phyloP scores from a whole-genome alignment of 2,113 vertebrate genomes.

The Polypterus senegalus region DNA sequence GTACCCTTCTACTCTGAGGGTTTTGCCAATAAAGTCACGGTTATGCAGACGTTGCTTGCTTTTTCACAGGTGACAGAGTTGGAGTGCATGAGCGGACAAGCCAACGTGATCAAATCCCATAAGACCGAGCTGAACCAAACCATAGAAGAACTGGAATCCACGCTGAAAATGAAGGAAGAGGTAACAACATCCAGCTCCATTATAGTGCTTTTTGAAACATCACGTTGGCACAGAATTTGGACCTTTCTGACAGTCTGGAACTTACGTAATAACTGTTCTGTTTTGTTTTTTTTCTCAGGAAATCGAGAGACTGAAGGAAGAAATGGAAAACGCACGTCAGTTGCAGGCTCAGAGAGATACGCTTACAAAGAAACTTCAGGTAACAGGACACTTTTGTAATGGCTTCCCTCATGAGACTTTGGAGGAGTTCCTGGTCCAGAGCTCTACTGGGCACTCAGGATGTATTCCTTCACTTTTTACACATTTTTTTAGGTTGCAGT shows the following conservation, averaged over 20 bases:
- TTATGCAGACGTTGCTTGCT: slow-evolving; percentile 10
- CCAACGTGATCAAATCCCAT: slow-evolving; percentile 86
- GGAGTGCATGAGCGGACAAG: slow-evolving; percentile 90
- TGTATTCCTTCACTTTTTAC: no score
- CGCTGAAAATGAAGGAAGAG: slow-evolving; percentile 85
- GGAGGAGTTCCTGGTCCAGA: no score
- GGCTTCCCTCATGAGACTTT: no score
- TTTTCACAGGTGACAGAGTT: slow-evolving; percentile 82
- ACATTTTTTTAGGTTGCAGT: no score
- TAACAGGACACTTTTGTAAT: slow-evolving; percentile 21
- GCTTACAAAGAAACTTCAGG: slow-evolving; percentile 84
- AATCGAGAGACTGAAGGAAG: slow-evolving; percentile 91
- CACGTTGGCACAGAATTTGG: no score
- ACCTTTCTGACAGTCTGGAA: no score
- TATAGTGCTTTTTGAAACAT: no score
- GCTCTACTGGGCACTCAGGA: no score
- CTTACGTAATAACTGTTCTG: not conserved
- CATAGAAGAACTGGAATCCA: slow-evolving; percentile 85
- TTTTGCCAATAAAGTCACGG: no score
- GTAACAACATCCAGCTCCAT: slow-evolving; percentile 31
- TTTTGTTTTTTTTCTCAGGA: slow-evolving; percentile 55
- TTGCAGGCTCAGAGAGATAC: slow-evolving; percentile 88
- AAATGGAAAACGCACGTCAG: slow-evolving; percentile 88
- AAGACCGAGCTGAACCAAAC: slow-evolving; percentile 95
- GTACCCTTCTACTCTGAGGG: no score